Percentiles rank a stretch among this genome's conserved stretches.
These are phyloP conservation scores for Pseudomyrmex pallidus DNA, from an alignment of 1,140 invertebrate genomes.

Conservation along the genomic window DNA sequence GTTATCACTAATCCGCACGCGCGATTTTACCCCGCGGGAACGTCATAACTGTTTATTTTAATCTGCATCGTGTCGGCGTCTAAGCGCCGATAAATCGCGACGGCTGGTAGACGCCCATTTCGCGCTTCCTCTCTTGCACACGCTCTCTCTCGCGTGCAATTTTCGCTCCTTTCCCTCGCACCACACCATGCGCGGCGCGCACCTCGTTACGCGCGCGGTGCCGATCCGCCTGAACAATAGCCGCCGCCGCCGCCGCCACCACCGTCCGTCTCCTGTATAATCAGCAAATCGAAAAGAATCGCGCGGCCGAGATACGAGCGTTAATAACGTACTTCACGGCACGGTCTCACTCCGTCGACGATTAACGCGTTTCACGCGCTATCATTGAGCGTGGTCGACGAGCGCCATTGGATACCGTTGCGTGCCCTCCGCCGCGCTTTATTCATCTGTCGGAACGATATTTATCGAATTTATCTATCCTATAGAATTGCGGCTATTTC, in stretches of 20 bases:
- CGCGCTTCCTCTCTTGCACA: slow-evolving; percentile 54
- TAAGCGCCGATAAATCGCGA: slow-evolving; percentile 67
- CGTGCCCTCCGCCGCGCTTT: slow-evolving; percentile 41
- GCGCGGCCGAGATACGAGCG: slow-evolving; percentile 33
- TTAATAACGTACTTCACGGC: slow-evolving; percentile 51
- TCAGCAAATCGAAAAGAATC: slow-evolving; percentile 48
- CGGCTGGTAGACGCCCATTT: slow-evolving; percentile 49
- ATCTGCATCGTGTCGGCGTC: slow-evolving; percentile 67
- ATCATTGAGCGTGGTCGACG: slow-evolving; percentile 42
- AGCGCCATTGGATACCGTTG: slow-evolving; percentile 52
- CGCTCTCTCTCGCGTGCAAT: slow-evolving; percentile 37
- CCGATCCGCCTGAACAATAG: slow-evolving; percentile 49
- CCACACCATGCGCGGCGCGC: not conserved
- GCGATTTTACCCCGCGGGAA: slow-evolving; percentile 49
- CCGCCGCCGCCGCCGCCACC: not conserved
- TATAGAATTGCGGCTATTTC: not conserved
- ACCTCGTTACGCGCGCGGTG: slow-evolving; percentile 37
- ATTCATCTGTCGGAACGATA: slow-evolving; percentile 37
- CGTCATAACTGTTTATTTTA: slow-evolving; percentile 71
- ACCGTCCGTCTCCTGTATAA: slow-evolving; percentile 25
- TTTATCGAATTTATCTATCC: slow-evolving; percentile 58
- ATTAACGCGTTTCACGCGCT: slow-evolving; percentile 54
- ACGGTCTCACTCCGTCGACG: slow-evolving; percentile 37
- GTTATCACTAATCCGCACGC: slow-evolving; percentile 39
- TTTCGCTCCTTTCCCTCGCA: not conserved